Conservation (phyloP, 2,888 invertebrate species). For the Escarpia spicata region DNA sequence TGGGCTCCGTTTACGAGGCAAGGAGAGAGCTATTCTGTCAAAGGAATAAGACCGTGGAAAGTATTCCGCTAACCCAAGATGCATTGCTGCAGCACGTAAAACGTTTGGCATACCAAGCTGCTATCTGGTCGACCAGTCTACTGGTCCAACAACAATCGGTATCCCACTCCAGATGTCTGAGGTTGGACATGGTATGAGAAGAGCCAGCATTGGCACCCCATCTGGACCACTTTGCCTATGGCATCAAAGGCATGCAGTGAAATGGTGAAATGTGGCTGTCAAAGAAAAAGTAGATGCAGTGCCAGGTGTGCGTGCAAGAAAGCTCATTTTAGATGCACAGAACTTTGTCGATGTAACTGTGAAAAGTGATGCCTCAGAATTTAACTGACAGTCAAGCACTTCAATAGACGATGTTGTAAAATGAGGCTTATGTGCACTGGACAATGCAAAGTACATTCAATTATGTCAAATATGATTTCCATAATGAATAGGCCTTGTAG, state of each 20-base stretch:
- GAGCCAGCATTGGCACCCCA: background rate
- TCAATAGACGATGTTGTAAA: too few species aligned
- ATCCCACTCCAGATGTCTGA: background rate
- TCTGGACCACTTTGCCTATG: background rate
- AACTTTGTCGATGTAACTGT: background rate
- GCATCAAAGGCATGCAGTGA: background rate
- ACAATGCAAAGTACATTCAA: too few species aligned
- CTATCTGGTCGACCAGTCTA: background rate
- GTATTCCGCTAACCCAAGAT: background rate
- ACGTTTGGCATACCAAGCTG: background rate
- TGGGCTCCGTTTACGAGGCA: too few species aligned
- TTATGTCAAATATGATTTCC: too few species aligned
- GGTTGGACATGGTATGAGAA: background rate
- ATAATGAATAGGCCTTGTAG: too few species aligned
- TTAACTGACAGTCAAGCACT: too few species aligned
- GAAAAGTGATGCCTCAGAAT: too few species aligned
- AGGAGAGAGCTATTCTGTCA: too few species aligned
- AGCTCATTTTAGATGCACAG: background rate
- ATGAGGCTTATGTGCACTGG: too few species aligned
- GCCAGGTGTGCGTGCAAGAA: background rate
- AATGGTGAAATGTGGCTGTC: background rate
- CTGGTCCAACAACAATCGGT: background rate
- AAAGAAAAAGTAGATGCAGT: background rate
- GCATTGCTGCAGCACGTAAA: background rate
- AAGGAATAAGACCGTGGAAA: too few species aligned